Evolutionary conservation across 1,140 invertebrate genomes (phyloP), one percentile per base, ranked within the genome.

Genomic region (Nephotettix cincticeps): DNA sequence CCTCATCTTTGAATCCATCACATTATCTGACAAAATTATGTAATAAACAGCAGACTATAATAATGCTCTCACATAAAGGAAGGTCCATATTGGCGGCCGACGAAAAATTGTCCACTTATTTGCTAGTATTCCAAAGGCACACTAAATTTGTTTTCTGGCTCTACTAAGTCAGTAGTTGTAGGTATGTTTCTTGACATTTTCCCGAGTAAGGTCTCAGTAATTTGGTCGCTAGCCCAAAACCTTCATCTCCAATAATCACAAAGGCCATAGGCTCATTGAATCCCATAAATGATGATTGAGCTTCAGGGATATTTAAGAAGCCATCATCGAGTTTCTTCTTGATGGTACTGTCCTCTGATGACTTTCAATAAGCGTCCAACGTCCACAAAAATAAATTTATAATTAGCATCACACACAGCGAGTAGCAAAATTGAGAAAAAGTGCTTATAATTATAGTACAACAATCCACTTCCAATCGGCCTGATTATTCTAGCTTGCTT

Each of bases 221-320:
- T 47, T 78, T 74, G 11, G 63, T 40, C 43, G 71, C 72, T 27
- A 84, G 65, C 17, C 78, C 74, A 73, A 83, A 84, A 21, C 78
- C 80, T 27, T 80, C 80, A 74, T 82, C 81, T 6, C 75, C 80
- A n/a, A 82, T 69, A 63, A 83, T 66, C n/a, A 77, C 68, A 66
- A 79, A 80, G 11, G 79, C 75, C 1, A 80, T 19, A 63, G 75
- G 67, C 29, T 71, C 70, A 61, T 68, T 63, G 45, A 64, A 77
- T 70, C 58, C 58, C 58, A 75, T 72, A 23, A 76, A 69, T 40
- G 80, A 70, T 56, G 66, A 70, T 45, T 29, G 32, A 21, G 70
- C 51, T 67, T 21, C 69, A 71, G 79, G 80, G 21, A 81, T 74
- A 67, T 77, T 75, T 68, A 75, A 66, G 29, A 47, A 73, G 23